These are phyloP conservation scores for Eristalinus aeneus DNA, from an alignment of 2,888 invertebrate species.

Conservation along the genomic window DNA sequence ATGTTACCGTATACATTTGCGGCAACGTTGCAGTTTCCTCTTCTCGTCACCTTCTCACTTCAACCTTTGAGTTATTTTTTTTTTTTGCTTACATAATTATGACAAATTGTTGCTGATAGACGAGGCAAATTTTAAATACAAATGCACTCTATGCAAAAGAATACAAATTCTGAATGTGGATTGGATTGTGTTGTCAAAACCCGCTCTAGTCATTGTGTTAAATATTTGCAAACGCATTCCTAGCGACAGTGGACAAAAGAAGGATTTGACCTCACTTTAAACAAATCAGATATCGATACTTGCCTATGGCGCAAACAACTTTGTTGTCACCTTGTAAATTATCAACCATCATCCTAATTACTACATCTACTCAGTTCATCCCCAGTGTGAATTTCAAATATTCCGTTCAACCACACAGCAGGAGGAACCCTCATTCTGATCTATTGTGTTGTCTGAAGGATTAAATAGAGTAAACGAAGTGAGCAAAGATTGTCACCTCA, in stretches of 20 bases:
- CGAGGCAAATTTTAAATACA: neutral
- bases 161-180: too few relatives aligned
- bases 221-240: neutral
- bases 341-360: constrained; percentile 54
- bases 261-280: neutral
- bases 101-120: neutral
- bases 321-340: constrained; percentile 15
- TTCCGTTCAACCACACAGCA: constrained; percentile 26
- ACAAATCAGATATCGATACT: neutral
- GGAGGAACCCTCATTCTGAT: constrained; percentile 11
- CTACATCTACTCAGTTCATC: constrained; percentile 26
- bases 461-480: constrained; percentile 60
- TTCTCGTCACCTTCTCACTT: constrained; percentile 46
- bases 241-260: neutral
- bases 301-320: neutral
- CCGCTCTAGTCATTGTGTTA: neutral
- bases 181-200: too few relatives aligned
- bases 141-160: too few relatives aligned
- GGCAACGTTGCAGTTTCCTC: constrained; percentile 54
- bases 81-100: neutral
- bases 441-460: constrained; percentile 40
- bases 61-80: constrained; percentile 7
- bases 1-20: constrained; percentile 48
- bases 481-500: constrained; percentile 69
- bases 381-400: constrained; percentile 31